A percentile compares a stretch with the other conserved stretches of the same genome.
Evolutionary conservation across 2,797 vertebrate species (phyloP).

Genomic region (Potorous gilbertii): DNA sequence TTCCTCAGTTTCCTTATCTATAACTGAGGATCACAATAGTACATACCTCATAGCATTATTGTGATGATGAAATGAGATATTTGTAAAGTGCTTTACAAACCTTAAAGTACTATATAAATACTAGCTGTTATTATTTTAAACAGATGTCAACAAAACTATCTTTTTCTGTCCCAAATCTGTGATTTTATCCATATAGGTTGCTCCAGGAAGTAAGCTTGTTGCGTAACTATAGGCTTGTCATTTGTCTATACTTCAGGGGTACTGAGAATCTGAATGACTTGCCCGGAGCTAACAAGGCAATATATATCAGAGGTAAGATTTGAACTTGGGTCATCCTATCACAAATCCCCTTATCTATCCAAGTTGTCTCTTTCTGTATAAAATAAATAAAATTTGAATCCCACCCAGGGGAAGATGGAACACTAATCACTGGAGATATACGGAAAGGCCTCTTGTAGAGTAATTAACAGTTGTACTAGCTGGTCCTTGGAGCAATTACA

Average conservation of each 20-base stretch:
- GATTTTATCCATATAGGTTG: background rate
- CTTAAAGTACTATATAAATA: background rate
- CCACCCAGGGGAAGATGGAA: background rate
- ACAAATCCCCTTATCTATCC: background rate
- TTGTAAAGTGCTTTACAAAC: background rate
- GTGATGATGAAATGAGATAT: background rate
- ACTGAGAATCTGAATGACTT: background rate
- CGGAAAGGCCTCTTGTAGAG: background rate
- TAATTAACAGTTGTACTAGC: background rate
- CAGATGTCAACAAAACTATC: background rate
- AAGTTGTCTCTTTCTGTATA: background rate
- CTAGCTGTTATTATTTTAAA: background rate
- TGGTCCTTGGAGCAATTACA: background rate
- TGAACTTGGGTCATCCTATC: background rate
- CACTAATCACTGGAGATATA: background rate
- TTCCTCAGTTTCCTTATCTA: background rate
- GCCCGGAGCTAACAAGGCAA: background rate
- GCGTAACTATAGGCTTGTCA: background rate
- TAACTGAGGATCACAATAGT: background rate
- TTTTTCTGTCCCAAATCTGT: background rate
- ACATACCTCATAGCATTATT: background rate
- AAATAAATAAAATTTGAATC: background rate
- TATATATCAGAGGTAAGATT: background rate
- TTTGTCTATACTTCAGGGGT: background rate
- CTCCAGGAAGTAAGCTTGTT: background rate